phyloP scores from a whole-genome alignment of 2,888 invertebrate species.

The Antheraea yamamai region DNA sequence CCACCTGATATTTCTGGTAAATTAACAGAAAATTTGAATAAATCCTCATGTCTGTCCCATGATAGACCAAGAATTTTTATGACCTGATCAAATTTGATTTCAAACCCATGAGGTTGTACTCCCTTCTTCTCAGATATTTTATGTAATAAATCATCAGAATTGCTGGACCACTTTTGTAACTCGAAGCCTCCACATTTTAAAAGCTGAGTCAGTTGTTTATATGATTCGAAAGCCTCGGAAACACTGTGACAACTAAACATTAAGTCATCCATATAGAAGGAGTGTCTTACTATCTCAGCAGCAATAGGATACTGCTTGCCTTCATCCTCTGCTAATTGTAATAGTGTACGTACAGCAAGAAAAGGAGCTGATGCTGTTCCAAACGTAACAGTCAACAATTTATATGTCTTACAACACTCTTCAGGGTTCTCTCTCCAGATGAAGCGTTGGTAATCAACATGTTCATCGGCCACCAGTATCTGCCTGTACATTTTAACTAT shows the following conservation, averaged over 20 bases:
- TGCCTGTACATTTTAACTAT: neutral
- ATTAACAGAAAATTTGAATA: neutral
- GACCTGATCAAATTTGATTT: neutral
- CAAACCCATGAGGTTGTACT: neutral
- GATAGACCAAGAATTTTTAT: neutral
- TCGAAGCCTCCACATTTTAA: neutral
- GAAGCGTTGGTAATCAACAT: neutral
- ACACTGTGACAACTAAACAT: too few relatives aligned
- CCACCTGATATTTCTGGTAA: neutral
- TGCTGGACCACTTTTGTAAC: neutral
- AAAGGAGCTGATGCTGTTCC: neutral
- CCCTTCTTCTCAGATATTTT: too few relatives aligned
- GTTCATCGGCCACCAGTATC: neutral
- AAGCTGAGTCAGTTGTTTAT: neutral
- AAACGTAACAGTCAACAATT: neutral
- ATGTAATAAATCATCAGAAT: too few relatives aligned
- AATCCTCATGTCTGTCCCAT: neutral
- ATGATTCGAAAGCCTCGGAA: neutral
- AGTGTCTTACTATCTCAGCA: too few relatives aligned
- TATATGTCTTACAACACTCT: neutral
- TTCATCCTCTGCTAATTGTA: neutral
- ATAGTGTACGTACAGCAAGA: neutral
- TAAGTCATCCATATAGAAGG: too few relatives aligned
- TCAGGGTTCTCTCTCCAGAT: neutral
- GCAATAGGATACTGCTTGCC: too few relatives aligned